Evolutionary conservation across 1,140 invertebrate species (phyloP), one percentile per base, ranked within the genome.

Genomic region (Cylas formicarius): DNA sequence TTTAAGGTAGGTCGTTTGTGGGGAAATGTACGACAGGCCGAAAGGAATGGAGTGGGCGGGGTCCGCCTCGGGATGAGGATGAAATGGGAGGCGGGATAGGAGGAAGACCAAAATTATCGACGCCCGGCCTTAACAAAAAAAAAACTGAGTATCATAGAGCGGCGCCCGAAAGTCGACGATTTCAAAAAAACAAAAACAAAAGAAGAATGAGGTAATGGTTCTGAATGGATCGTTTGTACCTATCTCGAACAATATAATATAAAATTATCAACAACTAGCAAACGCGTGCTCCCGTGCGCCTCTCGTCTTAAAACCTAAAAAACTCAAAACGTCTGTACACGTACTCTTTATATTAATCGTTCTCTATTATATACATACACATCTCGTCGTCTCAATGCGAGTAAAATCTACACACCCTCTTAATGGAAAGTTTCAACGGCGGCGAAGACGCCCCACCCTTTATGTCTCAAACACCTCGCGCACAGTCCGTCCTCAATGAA

Each of bases 321-420:
- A 49, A 36, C 33, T 46, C 48, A 44, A 49, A 27, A 31, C 38
- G 21, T 55, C 44, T 55, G 41, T 55, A 55, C 53, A 55, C 13
- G 24, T 45, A 34, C 38, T 31, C 24, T 48, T 54, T 38, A 50
- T 54, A 44, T 50, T 51, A 42, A 46, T 39, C 41, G 48, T 42
- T 45, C 44, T 48, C 37, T 48, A 35, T 31, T 44, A 24, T 55
- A 45, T 55, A 49, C 48, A 55, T 40, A 51, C 34, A 47, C n/a
- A n/a, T n/a, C n/a, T n/a, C n/a, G n/a, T n/a, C n/a, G n/a, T n/a
- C n/a, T n/a, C n/a, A 44, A 44, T 41, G 38, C 38, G 38, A 48
- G 44, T 46, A 51, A 55, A 55, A 48, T 48, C 22, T 53, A 44
- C 41, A 38, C 27, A 40, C 32, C 37, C 32, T 26, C 39, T 46